Percentiles rank a stretch among this genome's conserved stretches.
These are phyloP conservation scores for Chionis minor DNA, from an alignment of 2,113 vertebrate species.

Conservation along the genomic window DNA sequence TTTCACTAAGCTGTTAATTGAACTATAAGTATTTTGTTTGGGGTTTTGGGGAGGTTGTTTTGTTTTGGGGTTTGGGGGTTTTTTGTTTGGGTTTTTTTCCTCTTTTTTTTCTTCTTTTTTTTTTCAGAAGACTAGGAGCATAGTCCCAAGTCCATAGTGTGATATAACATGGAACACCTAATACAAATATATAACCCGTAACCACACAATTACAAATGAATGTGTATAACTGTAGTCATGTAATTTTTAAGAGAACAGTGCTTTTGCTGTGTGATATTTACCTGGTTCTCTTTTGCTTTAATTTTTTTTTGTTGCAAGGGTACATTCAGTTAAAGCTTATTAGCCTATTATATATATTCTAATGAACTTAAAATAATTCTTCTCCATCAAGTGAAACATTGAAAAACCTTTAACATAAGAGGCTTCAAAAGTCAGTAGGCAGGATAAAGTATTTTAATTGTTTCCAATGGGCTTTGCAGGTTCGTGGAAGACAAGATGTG, in stretches of 20 bases:
- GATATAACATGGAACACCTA: not conserved
- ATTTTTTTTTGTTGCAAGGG: not conserved
- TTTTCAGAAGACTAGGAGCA: not conserved
- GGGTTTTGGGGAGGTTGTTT: fast-evolving
- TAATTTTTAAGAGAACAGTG: not conserved
- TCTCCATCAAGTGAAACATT: not conserved
- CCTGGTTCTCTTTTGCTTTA: not conserved
- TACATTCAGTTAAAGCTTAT: not conserved
- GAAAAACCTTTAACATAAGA: not conserved
- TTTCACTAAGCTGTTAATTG: not conserved
- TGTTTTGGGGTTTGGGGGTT: not conserved
- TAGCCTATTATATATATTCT: not conserved
- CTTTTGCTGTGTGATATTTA: not conserved
- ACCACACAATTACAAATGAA: not conserved
- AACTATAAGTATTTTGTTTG: not conserved
- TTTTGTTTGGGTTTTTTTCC: not conserved
- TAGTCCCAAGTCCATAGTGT: not conserved
- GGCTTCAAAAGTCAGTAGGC: not conserved
- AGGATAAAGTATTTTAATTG: not conserved
- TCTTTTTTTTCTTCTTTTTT: not conserved
- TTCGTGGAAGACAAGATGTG: conserved; percentile 99
- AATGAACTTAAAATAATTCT: not conserved
- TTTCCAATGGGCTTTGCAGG: conserved; percentile 71
- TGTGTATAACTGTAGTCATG: not conserved
- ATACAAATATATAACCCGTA: not conserved